Evolutionary conservation across 2,888 invertebrate species (phyloP), one percentile per base, ranked within the genome.

Genomic region (Litoditis marina): DNA sequence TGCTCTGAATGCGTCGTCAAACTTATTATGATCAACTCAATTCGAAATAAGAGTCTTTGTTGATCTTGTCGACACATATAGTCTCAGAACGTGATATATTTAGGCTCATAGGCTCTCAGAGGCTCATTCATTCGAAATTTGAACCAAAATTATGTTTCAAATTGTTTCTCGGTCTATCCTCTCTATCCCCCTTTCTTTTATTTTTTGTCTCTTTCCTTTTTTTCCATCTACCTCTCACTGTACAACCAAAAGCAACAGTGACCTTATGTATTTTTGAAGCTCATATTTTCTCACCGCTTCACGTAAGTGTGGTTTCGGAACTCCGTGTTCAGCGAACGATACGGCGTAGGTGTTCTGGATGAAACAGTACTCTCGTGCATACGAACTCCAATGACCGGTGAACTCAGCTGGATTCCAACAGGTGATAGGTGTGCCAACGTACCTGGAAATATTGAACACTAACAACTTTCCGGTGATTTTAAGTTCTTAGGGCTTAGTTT

Each of bases 271-370:
- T n/a, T n/a, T n/a, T n/a, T n/a, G n/a, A n/a, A n/a, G n/a, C n/a
- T n/a, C n/a, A n/a, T n/a, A n/a, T n/a, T n/a, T 44, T 44, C 5
- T 44, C 44, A 22, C 25, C 8, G 25, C 25, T 19, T 22, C 44
- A 25, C 25, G 44, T 19, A 44, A 44, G 19, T 5, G 44, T 5
- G 3, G 8, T 22, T 6, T 44, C 8, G 44, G 8, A 44, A 8
- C 25, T 44, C 8, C 36, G 32, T n/a, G 2, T 2, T 7, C 22
- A 5, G 32, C 11, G 16, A 27, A 52, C 4, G n/a, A 32, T 2
- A 55, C 55, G 30, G 39, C 44, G 16, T 59, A 59, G 11, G 59
- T 59, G 19, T 59, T 59, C 27, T 53, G 39, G 25, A 60, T 60
- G 52, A 47, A 60, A 32, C 60, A 60, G 44, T 52, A 42, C 34